Evolutionary conservation across 2,888 invertebrate genomes (phyloP).

Genomic region (Helobdella robusta): DNA sequence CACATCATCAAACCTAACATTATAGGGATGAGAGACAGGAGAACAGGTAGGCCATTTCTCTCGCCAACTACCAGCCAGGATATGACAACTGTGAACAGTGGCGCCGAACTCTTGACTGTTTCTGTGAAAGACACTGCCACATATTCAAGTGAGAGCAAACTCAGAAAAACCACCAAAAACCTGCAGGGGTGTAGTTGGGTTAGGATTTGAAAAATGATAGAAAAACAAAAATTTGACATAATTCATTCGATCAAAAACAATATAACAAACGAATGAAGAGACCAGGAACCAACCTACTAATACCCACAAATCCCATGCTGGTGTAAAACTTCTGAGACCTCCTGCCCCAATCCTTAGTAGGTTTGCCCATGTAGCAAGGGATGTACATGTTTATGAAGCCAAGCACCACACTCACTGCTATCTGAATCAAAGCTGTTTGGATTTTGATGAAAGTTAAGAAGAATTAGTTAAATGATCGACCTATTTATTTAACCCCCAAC

Average conservation of each 20-base stretch:
- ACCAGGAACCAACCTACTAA: conserved; percentile 55
- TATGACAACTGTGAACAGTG: conserved; percentile 67
- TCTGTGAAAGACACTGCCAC: conserved; percentile 72
- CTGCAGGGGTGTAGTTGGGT: conserved; percentile 49
- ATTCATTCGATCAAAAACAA: no score
- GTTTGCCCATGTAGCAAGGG: conserved; percentile 46
- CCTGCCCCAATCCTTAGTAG: conserved; percentile 18
- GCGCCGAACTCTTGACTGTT: conserved; percentile 70
- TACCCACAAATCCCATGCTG: conserved; percentile 65
- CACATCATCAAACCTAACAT: conserved; percentile 68
- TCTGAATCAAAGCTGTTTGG: conserved; percentile 62
- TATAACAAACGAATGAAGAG: no score
- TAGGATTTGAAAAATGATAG: no score
- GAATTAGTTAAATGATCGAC: no score
- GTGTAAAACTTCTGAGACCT: conserved; percentile 62
- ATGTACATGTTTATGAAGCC: conserved; percentile 67
- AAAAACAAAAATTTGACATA: no score
- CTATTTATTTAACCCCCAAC: no score
- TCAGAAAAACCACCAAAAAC: conserved; percentile 65
- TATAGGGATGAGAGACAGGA: conserved; percentile 62
- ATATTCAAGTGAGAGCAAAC: conserved; percentile 65
- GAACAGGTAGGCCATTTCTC: conserved; percentile 41
- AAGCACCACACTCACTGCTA: conserved; percentile 64
- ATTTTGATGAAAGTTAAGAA: neutral
- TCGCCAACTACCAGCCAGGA: conserved; percentile 54